Evolutionary conservation across 2,888 invertebrate genomes (phyloP).

Genomic region (Salpingus planirostris): DNA sequence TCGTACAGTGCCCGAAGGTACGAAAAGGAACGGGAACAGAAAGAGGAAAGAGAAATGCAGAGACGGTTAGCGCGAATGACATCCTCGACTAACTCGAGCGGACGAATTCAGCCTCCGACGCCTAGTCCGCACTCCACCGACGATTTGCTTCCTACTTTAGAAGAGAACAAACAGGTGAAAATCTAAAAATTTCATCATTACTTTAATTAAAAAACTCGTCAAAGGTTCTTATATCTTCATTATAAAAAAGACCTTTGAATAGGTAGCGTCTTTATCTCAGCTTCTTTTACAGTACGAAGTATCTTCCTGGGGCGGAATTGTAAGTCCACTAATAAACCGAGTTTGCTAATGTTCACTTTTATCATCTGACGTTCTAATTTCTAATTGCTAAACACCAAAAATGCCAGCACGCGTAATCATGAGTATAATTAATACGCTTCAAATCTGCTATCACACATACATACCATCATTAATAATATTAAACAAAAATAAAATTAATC

Average conservation of each 20-base stretch:
- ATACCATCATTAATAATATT: neutral
- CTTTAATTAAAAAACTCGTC: neutral
- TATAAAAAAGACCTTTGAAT: too few relatives aligned
- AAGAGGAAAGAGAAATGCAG: slow-evolving; percentile 72
- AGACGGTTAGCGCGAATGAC: slow-evolving; percentile 59
- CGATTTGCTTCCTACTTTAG: slow-evolving; percentile 70
- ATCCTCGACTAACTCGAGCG: slow-evolving; percentile 47
- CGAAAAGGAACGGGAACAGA: slow-evolving; percentile 73
- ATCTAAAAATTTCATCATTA: neutral
- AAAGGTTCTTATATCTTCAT: too few relatives aligned
- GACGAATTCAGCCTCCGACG: slow-evolving; percentile 52
- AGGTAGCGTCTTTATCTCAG: neutral
- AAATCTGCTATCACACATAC: too few relatives aligned
- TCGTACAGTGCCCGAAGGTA: slow-evolving; percentile 74
- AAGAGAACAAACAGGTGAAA: slow-evolving; percentile 67
- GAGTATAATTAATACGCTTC: too few relatives aligned
- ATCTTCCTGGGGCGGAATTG: slow-evolving; percentile 19
- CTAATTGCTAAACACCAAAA: too few relatives aligned
- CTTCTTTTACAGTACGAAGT: slow-evolving; percentile 27
- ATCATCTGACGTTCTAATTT: too few relatives aligned
- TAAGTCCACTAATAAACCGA: slow-evolving; percentile 9
- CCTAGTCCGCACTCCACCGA: slow-evolving; percentile 77
- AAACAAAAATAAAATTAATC: neutral
- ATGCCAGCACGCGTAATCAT: too few relatives aligned
- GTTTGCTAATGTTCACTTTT: too few relatives aligned